Evolutionary conservation across 1,140 invertebrate genomes (phyloP).

Genomic region (Calliphora vicina): DNA sequence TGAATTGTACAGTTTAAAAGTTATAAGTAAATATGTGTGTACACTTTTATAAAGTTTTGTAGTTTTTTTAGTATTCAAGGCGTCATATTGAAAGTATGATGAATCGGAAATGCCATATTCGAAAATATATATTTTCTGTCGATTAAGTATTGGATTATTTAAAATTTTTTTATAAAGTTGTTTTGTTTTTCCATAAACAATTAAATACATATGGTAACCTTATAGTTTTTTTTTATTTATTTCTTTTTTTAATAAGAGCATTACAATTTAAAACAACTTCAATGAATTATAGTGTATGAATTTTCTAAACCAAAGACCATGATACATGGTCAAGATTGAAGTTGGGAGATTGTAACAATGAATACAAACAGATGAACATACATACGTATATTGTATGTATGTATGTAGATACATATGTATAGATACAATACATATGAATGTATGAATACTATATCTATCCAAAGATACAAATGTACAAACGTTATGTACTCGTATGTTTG

Average conservation of each 20-base stretch:
- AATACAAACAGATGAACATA: not conserved
- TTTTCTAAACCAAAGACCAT: constrained; percentile 16
- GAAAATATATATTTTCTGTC: too few species aligned
- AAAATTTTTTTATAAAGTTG: too few species aligned
- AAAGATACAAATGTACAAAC: too few species aligned
- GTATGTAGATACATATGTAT: too few species aligned
- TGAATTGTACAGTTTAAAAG: too few species aligned
- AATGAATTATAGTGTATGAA: not conserved
- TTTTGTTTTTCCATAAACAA: not conserved
- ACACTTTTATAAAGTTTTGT: too few species aligned
- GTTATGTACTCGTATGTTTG: not conserved
- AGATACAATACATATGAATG: too few species aligned
- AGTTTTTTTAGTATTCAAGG: too few species aligned
- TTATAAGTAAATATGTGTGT: too few species aligned
- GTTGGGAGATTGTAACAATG: not conserved
- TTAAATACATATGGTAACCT: not conserved
- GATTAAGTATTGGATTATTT: too few species aligned
- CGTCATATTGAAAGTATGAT: too few species aligned
- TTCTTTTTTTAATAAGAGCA: not conserved
- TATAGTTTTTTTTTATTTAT: not conserved
- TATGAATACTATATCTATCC: not conserved
- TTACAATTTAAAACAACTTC: not conserved
- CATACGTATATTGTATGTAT: not conserved
- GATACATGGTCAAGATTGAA: constrained; percentile 13
- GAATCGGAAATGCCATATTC: too few species aligned